Evolutionary conservation across 2,113 vertebrate species (phyloP).

Genomic region (Tamias sibiricus): DNA sequence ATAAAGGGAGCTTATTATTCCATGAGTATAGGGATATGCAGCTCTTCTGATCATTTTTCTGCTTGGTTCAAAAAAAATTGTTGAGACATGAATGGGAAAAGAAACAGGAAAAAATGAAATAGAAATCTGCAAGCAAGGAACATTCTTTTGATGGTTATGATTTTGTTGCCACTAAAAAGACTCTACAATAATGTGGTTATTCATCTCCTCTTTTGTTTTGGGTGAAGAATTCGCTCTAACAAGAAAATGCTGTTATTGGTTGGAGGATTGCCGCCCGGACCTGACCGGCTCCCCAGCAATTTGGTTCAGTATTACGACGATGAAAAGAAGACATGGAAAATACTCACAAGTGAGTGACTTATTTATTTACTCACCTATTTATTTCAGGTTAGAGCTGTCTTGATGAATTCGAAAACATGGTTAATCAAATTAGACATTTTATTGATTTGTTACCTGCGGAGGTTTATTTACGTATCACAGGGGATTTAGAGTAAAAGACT

Average conservation of each 20-base stretch:
- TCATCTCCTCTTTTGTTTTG: constrained; percentile 91
- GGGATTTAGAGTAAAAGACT: constrained; percentile 85
- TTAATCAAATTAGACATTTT: constrained; percentile 89
- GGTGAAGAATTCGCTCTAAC: constrained; percentile 99
- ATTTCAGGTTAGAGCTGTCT: constrained; percentile 79
- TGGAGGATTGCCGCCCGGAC: constrained; percentile 98
- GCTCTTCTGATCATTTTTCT: constrained; percentile 89
- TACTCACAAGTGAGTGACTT: constrained; percentile 97
- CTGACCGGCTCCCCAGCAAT: constrained; percentile 99
- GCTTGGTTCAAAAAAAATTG: constrained; percentile 87
- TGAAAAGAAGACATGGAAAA: constrained; percentile 99
- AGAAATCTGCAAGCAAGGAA: constrained; percentile 87
- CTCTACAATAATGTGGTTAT: constrained; percentile 86
- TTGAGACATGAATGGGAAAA: constrained; percentile 88
- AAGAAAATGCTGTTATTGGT: constrained; percentile 98
- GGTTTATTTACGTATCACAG: constrained; percentile 85
- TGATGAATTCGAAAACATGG: constrained; percentile 85
- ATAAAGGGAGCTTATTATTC: constrained; percentile 91
- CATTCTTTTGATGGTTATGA: constrained; percentile 89
- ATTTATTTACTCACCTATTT: constrained; percentile 75
- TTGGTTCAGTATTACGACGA: constrained; percentile 99
- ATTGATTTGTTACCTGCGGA: constrained; percentile 88
- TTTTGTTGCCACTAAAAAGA: constrained; percentile 88
- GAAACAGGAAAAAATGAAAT: constrained; percentile 88
- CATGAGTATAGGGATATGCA: constrained; percentile 86